phyloP scores from a whole-genome alignment of 2,113 vertebrate genomes.

The Chaetorhynchus papuensis region DNA sequence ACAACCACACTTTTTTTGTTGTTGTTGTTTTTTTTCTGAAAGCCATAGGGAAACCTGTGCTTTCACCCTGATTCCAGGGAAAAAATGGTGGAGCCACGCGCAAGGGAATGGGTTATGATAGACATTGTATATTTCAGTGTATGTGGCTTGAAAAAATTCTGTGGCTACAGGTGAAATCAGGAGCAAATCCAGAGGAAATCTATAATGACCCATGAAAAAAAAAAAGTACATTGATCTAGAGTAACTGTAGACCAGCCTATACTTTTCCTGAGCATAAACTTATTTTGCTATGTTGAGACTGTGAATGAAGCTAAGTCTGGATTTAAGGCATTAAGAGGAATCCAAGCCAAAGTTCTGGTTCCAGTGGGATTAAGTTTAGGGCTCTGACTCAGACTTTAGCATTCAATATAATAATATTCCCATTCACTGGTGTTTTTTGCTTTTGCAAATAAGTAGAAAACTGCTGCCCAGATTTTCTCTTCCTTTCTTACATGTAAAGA shows the following conservation, averaged over 20 bases:
- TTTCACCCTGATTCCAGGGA: neutral
- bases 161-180: neutral
- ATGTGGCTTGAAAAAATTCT: neutral
- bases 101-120: neutral
- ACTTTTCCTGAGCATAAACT: neutral
- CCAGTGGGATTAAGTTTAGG: neutral
- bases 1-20: neutral
- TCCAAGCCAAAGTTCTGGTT: neutral
- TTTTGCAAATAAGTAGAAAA: neutral
- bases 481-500: neutral
- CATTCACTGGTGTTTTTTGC: neutral
- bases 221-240: neutral
- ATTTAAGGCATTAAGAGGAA: neutral
- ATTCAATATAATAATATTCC: neutral
- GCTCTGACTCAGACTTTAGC: neutral
- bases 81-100: neutral
- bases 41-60: neutral
- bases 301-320: neutral
- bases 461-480: neutral
- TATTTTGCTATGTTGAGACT: neutral
- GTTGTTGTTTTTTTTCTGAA: neutral
- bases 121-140: neutral
- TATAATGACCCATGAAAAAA: neutral
- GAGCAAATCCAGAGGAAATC: neutral
- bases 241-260: neutral